phyloP scores from a whole-genome alignment of 2,113 vertebrate species.

The Phaetusa simplex region DNA sequence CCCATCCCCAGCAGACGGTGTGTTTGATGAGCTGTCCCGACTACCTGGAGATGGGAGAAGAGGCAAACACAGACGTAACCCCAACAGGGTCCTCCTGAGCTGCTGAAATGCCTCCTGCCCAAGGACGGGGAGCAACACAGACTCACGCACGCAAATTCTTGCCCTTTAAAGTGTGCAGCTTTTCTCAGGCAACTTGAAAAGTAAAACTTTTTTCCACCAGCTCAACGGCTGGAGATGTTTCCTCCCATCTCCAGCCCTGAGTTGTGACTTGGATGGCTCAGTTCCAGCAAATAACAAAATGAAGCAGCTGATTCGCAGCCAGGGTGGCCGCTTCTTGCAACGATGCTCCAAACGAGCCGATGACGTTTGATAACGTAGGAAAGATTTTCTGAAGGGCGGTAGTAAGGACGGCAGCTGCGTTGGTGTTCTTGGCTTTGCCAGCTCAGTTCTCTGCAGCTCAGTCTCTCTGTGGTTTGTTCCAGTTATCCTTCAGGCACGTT shows the following conservation, averaged over 20 bases:
- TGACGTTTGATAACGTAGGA: rapidly evolving
- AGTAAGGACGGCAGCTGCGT: background rate
- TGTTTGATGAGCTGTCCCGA: background rate
- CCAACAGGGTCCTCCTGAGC: background rate
- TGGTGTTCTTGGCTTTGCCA: background rate
- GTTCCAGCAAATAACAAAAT: background rate
- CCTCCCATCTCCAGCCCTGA: background rate
- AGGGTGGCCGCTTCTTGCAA: background rate
- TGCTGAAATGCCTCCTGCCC: background rate
- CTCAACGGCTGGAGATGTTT: background rate
- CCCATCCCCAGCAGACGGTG: background rate
- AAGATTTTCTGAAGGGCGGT: background rate
- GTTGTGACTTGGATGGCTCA: background rate
- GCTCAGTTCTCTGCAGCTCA: background rate
- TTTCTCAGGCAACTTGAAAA: background rate
- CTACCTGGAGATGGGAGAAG: background rate
- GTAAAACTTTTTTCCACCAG: background rate
- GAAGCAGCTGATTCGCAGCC: background rate
- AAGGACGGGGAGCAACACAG: background rate
- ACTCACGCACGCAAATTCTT: background rate
- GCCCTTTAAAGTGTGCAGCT: background rate
- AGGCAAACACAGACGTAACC: background rate
- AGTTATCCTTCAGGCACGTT: background rate
- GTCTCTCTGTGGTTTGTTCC: background rate
- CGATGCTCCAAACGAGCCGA: rapidly evolving